phyloP scores from a whole-genome alignment of 1,140 invertebrate species.

The Aricia agestis region DNA sequence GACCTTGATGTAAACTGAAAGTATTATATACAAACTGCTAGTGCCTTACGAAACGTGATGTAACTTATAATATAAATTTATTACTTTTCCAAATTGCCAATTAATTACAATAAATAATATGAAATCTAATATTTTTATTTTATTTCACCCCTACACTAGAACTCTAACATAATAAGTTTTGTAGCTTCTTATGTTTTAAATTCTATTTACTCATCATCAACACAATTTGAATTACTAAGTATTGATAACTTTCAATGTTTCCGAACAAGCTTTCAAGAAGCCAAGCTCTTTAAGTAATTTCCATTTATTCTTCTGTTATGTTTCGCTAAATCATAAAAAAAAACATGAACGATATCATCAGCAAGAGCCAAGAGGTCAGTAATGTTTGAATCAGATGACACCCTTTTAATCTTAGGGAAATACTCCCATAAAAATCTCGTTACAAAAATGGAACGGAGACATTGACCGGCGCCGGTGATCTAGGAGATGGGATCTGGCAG shows the following conservation, averaged over 20 bases:
- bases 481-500: slow-evolving; percentile 55
- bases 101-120: slow-evolving; percentile 64
- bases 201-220: neutral
- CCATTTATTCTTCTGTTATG: too few relatives aligned
- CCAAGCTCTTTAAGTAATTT: too few relatives aligned
- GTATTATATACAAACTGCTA: slow-evolving; percentile 47
- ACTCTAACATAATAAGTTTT: neutral
- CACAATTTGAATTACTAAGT: too few relatives aligned
- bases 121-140: slow-evolving; percentile 43
- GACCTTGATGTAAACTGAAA: slow-evolving; percentile 47
- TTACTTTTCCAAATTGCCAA: slow-evolving; percentile 62
- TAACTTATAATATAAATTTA: slow-evolving; percentile 27
- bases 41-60: slow-evolving; percentile 42
- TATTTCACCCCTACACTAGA: slow-evolving; percentile 30
- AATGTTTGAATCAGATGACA: neutral
- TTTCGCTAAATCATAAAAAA: too few relatives aligned
- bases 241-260: too few relatives aligned
- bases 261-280: too few relatives aligned
- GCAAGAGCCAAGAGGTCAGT: neutral
- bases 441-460: slow-evolving; percentile 38
- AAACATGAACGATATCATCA: too few relatives aligned
- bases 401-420: neutral
- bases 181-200: neutral
- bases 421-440: neutral
- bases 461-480: slow-evolving; percentile 43